Conservation (phyloP, 2,888 invertebrate species). For the Falcaria lacertinaria region DNA sequence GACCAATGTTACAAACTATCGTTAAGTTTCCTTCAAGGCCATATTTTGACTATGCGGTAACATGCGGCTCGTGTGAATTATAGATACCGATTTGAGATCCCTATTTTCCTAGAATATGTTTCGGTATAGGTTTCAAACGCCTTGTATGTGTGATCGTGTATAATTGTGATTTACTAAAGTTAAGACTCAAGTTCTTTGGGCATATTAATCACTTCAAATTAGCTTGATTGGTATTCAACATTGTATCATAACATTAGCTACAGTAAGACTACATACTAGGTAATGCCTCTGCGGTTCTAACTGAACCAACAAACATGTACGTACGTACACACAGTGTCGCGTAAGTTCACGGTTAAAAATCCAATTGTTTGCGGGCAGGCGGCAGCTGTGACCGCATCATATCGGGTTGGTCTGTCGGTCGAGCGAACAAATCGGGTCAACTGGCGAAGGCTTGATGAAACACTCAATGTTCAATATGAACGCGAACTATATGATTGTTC, state of each 20-base stretch:
- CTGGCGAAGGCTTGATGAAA: constrained; percentile 51
- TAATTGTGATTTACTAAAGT: too few species aligned
- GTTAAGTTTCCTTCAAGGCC: constrained; percentile 14
- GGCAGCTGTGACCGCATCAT: constrained; percentile 59
- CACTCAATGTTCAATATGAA: constrained; percentile 38
- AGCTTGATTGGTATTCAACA: too few species aligned
- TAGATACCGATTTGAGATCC: constrained; percentile 5
- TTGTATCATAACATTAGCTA: too few species aligned
- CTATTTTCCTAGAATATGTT: constrained; percentile 10
- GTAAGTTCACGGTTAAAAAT: constrained; percentile 52
- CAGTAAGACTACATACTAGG: too few species aligned
- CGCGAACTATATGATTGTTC: constrained; percentile 18
- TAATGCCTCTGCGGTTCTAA: background rate
- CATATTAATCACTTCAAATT: too few species aligned
- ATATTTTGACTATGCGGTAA: constrained; percentile 4
- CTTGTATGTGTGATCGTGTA: too few species aligned
- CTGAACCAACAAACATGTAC: constrained; percentile 21
- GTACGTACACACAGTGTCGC: constrained; percentile 4
- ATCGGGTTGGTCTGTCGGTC: constrained; percentile 43
- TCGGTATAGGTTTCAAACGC: too few species aligned
- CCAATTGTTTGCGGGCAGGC: constrained; percentile 52
- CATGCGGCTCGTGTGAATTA: background rate
- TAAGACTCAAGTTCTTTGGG: too few species aligned
- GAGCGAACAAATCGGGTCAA: constrained; percentile 44
- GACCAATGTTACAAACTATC: constrained; percentile 25